A percentile compares a stretch with the other conserved stretches of the same genome.
These are phyloP conservation scores for Agrotis exclamationis DNA, from an alignment of 2,888 invertebrate species.

Conservation along the genomic window DNA sequence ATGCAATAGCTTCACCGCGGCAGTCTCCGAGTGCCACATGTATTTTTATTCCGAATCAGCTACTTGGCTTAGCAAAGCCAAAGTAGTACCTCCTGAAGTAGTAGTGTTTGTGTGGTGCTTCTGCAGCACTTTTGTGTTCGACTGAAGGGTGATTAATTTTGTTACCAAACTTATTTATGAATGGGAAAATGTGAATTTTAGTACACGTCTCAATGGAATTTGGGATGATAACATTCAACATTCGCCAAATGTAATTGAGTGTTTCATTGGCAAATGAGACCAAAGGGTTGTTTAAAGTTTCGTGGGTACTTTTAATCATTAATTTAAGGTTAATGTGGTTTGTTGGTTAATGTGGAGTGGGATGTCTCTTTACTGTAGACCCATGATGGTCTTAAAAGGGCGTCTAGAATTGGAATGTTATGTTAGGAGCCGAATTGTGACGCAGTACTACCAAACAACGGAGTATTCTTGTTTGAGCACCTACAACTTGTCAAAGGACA, in stretches of 20 bases:
- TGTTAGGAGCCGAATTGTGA: neutral
- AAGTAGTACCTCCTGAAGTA: too few relatives aligned
- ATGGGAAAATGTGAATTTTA: constrained; percentile 44
- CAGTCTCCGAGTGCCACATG: too few relatives aligned
- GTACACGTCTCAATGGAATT: constrained; percentile 34
- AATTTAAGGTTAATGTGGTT: constrained; percentile 33
- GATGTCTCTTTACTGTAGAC: neutral
- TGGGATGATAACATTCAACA: constrained; percentile 37
- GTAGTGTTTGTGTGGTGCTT: too few relatives aligned
- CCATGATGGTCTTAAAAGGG: neutral
- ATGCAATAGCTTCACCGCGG: too few relatives aligned
- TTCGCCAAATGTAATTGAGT: constrained; percentile 32
- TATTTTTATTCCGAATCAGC: too few relatives aligned
- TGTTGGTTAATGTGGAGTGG: neutral
- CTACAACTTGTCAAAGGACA: too few relatives aligned
- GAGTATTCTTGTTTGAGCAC: too few relatives aligned
- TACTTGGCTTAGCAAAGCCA: too few relatives aligned
- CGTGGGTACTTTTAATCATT: constrained; percentile 8
- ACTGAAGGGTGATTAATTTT: constrained; percentile 40
- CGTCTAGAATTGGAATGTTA: too few relatives aligned
- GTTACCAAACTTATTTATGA: constrained; percentile 39
- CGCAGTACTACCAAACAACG: too few relatives aligned
- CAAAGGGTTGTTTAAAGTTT: constrained; percentile 40
- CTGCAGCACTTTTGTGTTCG: neutral
- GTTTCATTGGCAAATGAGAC: constrained; percentile 46